Percentiles rank a stretch among this genome's conserved stretches.
Evolutionary conservation across 2,797 vertebrate species (phyloP).

Genomic region (Micropoecilia bifurca): DNA sequence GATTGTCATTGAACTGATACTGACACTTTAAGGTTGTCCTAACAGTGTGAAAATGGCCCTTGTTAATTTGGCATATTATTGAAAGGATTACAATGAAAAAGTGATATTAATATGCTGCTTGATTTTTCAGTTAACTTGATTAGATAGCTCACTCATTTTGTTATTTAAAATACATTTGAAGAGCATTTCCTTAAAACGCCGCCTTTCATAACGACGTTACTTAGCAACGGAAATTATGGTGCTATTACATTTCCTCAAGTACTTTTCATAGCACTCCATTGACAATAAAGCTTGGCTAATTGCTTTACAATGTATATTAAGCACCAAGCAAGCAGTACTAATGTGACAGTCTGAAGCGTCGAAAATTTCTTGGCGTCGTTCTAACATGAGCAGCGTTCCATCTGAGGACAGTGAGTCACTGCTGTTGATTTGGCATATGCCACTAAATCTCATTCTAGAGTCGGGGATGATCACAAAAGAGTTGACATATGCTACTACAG

Average conservation of each 20-base stretch:
- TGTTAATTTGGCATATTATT: neutral
- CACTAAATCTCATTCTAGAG: conserved; percentile 3
- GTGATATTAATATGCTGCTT: neutral
- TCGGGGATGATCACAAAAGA: conserved; percentile 5
- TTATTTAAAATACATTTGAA: neutral
- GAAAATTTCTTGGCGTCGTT: neutral
- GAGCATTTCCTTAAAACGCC: neutral
- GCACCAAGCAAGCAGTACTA: conserved; percentile 2
- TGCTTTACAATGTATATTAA: neutral
- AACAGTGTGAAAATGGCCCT: neutral
- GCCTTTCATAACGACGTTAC: neutral
- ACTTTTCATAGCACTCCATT: conserved; percentile 10
- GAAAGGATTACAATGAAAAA: neutral
- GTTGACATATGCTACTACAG: conserved; percentile 1
- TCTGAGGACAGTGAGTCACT: conserved; percentile 1
- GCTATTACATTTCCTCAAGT: neutral
- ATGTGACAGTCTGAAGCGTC: neutral
- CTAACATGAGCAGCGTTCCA: neutral
- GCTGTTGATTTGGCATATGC: conserved; percentile 9
- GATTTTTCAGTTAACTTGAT: neutral
- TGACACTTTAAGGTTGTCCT: neutral
- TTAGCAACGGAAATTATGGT: neutral
- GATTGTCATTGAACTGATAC: neutral
- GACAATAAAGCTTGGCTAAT: conserved; percentile 1
- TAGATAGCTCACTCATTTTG: neutral